These are phyloP conservation scores for Calephelis virginiensis DNA, from an alignment of 1,140 invertebrate genomes.

Conservation along the genomic window DNA sequence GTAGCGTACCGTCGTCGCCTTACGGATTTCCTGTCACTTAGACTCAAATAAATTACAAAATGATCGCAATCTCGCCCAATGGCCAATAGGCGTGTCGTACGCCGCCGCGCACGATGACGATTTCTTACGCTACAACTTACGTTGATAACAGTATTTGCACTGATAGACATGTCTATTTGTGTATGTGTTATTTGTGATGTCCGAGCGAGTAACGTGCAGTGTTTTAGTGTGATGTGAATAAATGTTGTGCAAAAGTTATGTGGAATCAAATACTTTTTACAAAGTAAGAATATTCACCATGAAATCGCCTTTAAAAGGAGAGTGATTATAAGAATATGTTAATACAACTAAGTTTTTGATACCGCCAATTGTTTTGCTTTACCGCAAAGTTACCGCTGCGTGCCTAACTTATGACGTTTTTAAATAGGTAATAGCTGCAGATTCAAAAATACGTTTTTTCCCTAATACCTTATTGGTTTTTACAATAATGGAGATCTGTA, in stretches of 20 bases:
- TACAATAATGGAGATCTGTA: too few relatives aligned
- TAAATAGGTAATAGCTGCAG: too few relatives aligned
- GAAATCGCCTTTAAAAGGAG: too few relatives aligned
- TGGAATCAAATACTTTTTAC: constrained; percentile 62
- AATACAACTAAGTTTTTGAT: too few relatives aligned
- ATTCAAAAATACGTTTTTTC: too few relatives aligned
- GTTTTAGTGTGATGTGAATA: constrained; percentile 35
- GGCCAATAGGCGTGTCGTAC: constrained; percentile 36
- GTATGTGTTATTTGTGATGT: constrained; percentile 41
- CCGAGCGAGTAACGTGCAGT: constrained; percentile 26
- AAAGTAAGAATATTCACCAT: constrained; percentile 48
- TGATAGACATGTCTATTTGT: constrained; percentile 33
- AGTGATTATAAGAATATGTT: too few relatives aligned
- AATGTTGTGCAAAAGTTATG: constrained; percentile 51
- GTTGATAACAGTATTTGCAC: constrained; percentile 56
- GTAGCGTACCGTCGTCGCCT: constrained; percentile 22
- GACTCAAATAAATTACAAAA: constrained; percentile 37
- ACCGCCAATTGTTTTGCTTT: too few relatives aligned
- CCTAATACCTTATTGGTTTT: too few relatives aligned
- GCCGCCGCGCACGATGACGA: constrained; percentile 29
- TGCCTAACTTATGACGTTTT: too few relatives aligned
- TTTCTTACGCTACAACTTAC: constrained; percentile 38
- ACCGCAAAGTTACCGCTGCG: too few relatives aligned
- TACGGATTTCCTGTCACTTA: constrained; percentile 29
- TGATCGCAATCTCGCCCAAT: constrained; percentile 45